Evolutionary conservation across 2,888 invertebrate genomes (phyloP).

Genomic region (Chalcis sispes): DNA sequence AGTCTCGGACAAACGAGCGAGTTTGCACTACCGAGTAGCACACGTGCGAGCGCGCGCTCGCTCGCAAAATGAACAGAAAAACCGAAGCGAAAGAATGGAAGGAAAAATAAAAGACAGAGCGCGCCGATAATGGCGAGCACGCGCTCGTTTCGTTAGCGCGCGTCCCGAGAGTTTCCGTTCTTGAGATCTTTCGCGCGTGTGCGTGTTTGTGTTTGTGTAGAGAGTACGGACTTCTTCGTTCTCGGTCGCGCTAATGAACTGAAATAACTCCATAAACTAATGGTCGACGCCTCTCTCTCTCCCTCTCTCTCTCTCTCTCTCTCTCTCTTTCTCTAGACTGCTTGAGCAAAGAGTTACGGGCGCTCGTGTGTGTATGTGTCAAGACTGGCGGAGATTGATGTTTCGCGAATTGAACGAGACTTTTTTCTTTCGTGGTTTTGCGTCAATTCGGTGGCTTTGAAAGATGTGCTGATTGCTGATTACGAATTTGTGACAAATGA

Average conservation of each 20-base stretch:
- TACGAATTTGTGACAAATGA: background rate
- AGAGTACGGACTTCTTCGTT: too few relatives aligned
- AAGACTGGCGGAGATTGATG: background rate
- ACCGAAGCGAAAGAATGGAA: too few relatives aligned
- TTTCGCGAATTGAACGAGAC: background rate
- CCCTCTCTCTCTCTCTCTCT: too few relatives aligned
- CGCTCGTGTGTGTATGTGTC: background rate
- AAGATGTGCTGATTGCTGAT: background rate
- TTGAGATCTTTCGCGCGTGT: background rate
- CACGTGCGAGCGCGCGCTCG: background rate
- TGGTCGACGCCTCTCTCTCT: conserved; percentile 52
- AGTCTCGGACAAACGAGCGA: background rate
- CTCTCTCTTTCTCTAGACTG: too few relatives aligned
- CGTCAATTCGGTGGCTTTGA: background rate
- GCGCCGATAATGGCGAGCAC: conserved; percentile 13
- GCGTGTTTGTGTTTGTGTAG: background rate
- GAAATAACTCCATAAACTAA: conserved; percentile 69
- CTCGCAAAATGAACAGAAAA: too few relatives aligned
- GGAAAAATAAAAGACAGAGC: too few relatives aligned
- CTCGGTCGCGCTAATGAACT: conserved; percentile 70
- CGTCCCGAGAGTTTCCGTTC: background rate
- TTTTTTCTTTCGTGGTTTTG: background rate
- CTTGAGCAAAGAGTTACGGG: background rate
- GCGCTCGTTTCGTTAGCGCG: background rate
- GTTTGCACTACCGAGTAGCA: conserved; percentile 5